Base-by-base conservation (phyloP, 2,797 vertebrate species). In the Gymnothorax reevesii region DNA sequence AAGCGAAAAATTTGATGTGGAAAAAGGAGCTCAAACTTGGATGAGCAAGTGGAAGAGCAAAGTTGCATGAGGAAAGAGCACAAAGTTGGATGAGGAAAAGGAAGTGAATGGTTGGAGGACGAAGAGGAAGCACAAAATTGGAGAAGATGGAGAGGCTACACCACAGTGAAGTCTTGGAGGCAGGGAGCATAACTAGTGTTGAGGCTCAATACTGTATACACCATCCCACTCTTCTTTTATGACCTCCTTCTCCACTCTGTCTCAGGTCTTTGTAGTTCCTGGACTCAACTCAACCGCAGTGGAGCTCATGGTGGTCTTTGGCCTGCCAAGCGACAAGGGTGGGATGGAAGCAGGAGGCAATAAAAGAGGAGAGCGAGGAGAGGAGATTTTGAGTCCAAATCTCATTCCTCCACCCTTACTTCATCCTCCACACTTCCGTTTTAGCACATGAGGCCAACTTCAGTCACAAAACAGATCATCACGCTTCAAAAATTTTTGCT, bases 291-390 rank as follows among this genome's bases (percentile, higher is more conserved):
- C 73, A 0, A 12, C 73, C 2, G 13, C 13, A 9, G 12, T 6
- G 13, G 25, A 33, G 27, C 42, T 49, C 73, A 77, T 22, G 73
- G 73, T 15, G 73, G 73, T 52, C 73, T 52, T 22, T 3, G 13
- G 33, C 33, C 73, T 1, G 13, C 27, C 5, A 13, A 2, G 33
- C 22, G 27, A 59, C 4, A 13, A 57, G 87, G 83, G 57, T 83
- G 79, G 22, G 49, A 59, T 89, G 62, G 86, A 82, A 27, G 33
- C 66, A 75, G 57, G 55, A 52, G 7, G 20, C 25, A n/a, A 33
- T 25, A 66, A 52, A 22, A 62, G 20, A 84, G 60, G 33, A 10
- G 73, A 27, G 60, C 10, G 62, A 84, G 85, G 71, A n/a, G 52
- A 49, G 27, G 57, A 42, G 55, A 15, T n/a, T 5, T 49, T 69